A percentile compares a stretch with the other conserved stretches of the same genome.
Conservation (phyloP, 2,797 vertebrate genomes). For the Semaprochilodus insignis region DNA sequence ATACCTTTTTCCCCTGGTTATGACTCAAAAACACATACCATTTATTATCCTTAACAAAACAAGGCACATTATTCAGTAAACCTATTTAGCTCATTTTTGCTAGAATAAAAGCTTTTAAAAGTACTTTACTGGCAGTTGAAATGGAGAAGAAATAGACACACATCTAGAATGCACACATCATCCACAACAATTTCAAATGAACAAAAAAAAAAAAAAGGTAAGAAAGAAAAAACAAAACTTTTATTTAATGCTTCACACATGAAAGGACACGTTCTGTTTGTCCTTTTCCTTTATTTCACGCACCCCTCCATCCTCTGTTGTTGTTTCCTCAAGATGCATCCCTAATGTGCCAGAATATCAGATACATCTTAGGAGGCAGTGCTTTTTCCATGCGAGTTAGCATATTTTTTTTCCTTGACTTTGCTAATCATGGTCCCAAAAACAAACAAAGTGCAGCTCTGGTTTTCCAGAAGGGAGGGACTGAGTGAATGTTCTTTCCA, state of each 20-base stretch:
- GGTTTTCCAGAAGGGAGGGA: constrained; percentile 47
- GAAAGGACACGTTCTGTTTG: constrained; percentile 9
- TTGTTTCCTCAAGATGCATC: constrained; percentile 60
- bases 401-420: constrained; percentile 59
- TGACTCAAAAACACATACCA: neutral
- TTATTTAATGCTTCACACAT: constrained; percentile 32
- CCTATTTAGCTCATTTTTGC: neutral
- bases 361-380: constrained; percentile 62
- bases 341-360: constrained; percentile 65
- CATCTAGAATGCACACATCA: neutral
- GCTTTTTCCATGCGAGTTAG: constrained; percentile 70
- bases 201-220: neutral
- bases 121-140: neutral
- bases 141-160: neutral
- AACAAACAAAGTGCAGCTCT: constrained; percentile 60
- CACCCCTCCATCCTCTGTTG: constrained; percentile 53
- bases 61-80: neutral
- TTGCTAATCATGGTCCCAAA: constrained; percentile 61
- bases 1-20: neutral
- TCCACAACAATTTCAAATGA: constrained; percentile 14
- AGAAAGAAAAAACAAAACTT: constrained; percentile 16
- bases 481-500: constrained; percentile 23
- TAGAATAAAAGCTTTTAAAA: neutral
- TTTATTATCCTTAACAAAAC: neutral
- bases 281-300: constrained; percentile 20